A percentile compares a stretch with the other conserved stretches of the same genome.
Evolutionary conservation across 2,888 invertebrate genomes (phyloP).

Genomic region (Eupithecia pulchellata): DNA sequence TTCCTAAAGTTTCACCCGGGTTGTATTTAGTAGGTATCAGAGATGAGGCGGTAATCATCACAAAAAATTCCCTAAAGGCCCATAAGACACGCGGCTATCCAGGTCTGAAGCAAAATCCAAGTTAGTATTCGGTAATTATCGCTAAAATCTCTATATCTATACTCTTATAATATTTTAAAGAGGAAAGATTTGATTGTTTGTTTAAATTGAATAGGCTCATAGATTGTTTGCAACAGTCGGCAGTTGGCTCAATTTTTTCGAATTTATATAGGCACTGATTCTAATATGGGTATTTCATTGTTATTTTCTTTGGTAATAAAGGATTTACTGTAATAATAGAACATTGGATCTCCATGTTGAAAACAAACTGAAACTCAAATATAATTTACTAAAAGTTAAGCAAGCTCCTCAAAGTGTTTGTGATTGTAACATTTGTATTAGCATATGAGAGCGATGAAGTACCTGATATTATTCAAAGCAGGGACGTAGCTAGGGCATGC

Average conservation of each 20-base stretch:
- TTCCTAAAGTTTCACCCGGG: neutral
- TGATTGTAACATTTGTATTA: slow-evolving; percentile 48
- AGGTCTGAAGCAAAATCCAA: neutral
- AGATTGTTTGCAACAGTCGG: too few species aligned
- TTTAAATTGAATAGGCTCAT: too few species aligned
- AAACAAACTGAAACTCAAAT: slow-evolving; percentile 39
- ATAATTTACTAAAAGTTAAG: slow-evolving; percentile 37
- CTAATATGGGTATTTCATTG: too few species aligned
- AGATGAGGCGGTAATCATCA: neutral
- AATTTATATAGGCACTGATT: too few species aligned
- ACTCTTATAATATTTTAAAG: too few species aligned
- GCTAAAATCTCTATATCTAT: too few species aligned
- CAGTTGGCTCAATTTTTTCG: too few species aligned
- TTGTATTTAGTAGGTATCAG: neutral
- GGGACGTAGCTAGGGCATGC: slow-evolving; percentile 11
- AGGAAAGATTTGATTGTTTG: too few species aligned
- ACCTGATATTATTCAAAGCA: slow-evolving; percentile 28
- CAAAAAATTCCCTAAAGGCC: too few species aligned
- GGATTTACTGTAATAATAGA: neutral
- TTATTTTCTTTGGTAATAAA: too few species aligned
- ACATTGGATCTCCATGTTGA: neutral
- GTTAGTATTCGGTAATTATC: neutral
- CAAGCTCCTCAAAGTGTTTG: slow-evolving; percentile 39
- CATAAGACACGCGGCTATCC: neutral
- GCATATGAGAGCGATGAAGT: slow-evolving; percentile 37